Evolutionary conservation across 2,113 vertebrate genomes (phyloP).

Genomic region (Vimba vimba): DNA sequence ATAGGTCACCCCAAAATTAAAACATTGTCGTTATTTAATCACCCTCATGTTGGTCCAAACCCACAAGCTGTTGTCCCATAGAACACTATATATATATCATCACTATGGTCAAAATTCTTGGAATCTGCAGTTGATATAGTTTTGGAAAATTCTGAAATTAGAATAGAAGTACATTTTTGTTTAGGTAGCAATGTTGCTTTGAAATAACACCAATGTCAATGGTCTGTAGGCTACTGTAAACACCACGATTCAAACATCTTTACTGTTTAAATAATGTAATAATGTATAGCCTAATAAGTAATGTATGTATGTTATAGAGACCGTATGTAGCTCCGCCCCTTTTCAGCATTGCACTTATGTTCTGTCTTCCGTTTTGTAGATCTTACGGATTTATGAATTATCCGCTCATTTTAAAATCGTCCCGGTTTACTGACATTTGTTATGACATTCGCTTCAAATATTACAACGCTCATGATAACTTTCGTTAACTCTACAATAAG

Average conservation of each 20-base stretch:
- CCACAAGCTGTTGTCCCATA: neutral
- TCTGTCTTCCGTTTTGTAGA: too few relatives aligned
- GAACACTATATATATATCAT: neutral
- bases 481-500: too few relatives aligned
- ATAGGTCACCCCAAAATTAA: neutral
- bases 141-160: neutral
- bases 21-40: neutral
- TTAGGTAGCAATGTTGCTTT: neutral
- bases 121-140: neutral
- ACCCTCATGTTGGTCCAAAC: neutral
- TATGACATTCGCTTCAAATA: too few relatives aligned
- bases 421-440: too few relatives aligned
- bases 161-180: neutral
- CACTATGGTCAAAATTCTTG: neutral
- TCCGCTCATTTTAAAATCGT: too few relatives aligned
- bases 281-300: too few relatives aligned
- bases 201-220: too few relatives aligned
- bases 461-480: too few relatives aligned
- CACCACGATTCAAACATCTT: neutral
- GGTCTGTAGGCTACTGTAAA: neutral
- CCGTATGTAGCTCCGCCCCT: too few relatives aligned
- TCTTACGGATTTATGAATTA: too few relatives aligned
- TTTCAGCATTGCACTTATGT: too few relatives aligned
- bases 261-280: neutral
- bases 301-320: too few relatives aligned